Percentiles rank a stretch among this genome's conserved stretches.
phyloP scores from a whole-genome alignment of 2,797 vertebrate genomes.

The Danio aesculapii region DNA sequence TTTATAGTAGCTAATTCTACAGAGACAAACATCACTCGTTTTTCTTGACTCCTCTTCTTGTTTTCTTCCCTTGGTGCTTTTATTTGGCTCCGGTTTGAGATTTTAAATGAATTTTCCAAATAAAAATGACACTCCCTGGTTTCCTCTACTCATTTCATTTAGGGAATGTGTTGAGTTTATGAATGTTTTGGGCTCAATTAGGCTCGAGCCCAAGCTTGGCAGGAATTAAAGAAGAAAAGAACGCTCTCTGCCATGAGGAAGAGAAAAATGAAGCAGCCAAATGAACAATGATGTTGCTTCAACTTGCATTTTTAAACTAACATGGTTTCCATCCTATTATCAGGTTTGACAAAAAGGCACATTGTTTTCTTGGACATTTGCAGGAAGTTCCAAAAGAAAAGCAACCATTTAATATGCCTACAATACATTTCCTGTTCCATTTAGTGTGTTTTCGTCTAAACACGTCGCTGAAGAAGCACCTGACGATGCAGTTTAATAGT shows the following conservation, averaged over 20 bases:
- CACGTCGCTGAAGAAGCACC: not conserved
- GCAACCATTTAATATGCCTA: no score
- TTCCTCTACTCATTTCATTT: not conserved
- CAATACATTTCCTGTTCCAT: no score
- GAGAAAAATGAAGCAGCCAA: no score
- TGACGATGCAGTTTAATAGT: constrained; percentile 16
- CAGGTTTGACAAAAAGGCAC: no score
- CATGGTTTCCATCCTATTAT: no score
- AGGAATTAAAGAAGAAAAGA: no score
- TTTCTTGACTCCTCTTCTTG: not conserved
- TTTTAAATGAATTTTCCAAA: not conserved
- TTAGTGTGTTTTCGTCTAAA: not conserved
- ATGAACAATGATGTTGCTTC: no score
- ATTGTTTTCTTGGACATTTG: not conserved
- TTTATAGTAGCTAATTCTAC: not conserved
- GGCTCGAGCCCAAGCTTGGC: no score
- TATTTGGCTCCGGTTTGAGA: not conserved
- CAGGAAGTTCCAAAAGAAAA: no score
- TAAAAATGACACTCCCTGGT: not conserved
- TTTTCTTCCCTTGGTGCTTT: not conserved
- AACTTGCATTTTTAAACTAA: no score
- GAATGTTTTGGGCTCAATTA: not conserved
- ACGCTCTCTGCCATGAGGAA: no score
- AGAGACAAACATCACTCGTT: not conserved
- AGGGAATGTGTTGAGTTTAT: not conserved